Conservation (phyloP, 30 jellyfish, hydroid and myxozoan species). For the Aurelia aurita complex sp. Pacific region DNA sequence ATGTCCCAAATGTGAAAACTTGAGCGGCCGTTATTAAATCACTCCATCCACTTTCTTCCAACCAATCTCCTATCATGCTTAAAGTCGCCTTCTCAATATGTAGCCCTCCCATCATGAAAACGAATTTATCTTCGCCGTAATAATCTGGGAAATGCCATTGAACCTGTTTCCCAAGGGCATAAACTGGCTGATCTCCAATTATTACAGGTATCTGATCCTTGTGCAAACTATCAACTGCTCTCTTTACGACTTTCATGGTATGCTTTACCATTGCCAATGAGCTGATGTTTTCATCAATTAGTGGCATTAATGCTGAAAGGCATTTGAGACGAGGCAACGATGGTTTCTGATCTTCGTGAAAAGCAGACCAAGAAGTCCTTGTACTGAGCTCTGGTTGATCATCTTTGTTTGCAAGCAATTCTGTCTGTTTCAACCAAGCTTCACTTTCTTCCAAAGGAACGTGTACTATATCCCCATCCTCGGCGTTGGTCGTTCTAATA, state of each 20-base stretch:
- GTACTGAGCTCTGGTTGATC: neutral
- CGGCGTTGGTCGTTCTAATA: too few species aligned
- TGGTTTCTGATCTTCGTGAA: neutral
- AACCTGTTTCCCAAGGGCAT: conserved; percentile 52
- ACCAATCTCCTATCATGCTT: too few species aligned
- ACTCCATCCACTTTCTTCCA: too few species aligned
- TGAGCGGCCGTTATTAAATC: too few species aligned
- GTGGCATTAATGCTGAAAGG: conserved; percentile 29
- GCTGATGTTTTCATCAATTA: conserved; percentile 19
- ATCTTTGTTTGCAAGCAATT: too few species aligned
- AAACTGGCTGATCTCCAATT: conserved; percentile 40
- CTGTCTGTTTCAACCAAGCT: too few species aligned
- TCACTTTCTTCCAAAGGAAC: too few species aligned
- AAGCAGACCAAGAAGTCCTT: neutral
- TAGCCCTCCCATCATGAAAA: neutral
- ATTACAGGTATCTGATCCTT: conserved; percentile 41
- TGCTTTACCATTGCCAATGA: conserved; percentile 53
- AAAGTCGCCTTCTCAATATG: too few species aligned
- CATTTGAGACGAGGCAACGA: neutral
- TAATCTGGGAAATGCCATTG: conserved; percentile 20
- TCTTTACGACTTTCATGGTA: conserved; percentile 1
- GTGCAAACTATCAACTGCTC: conserved; percentile 17
- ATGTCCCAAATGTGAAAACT: too few species aligned
- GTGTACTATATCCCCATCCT: too few species aligned
- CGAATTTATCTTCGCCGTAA: conserved; percentile 6